A percentile compares a stretch with the other conserved stretches of the same genome.
These are phyloP conservation scores for Notoglanidium macrostoma DNA, from an alignment of 2,797 vertebrate species.

Conservation along the genomic window DNA sequence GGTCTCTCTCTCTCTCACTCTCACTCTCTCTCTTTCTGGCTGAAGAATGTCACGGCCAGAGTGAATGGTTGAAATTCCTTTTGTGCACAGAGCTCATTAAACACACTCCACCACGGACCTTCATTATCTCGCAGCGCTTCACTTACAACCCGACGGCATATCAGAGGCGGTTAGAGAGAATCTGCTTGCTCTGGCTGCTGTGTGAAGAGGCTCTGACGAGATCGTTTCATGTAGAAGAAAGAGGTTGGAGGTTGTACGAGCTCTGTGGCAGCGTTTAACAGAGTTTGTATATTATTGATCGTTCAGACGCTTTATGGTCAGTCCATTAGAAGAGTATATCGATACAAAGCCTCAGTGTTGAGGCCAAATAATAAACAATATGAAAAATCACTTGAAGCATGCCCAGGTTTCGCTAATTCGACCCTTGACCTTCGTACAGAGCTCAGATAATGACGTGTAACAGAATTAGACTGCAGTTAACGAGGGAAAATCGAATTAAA, in stretches of 20 bases:
- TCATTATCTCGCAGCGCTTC: constrained; percentile 39
- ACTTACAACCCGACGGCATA: constrained; percentile 44
- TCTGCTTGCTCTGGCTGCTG: constrained; percentile 44
- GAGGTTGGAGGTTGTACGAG: not conserved
- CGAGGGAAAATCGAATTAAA: not conserved
- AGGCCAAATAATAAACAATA: not conserved
- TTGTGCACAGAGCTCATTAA: constrained; percentile 42
- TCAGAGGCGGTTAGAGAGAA: constrained; percentile 57
- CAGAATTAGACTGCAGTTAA: constrained; percentile 5
- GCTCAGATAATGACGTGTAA: not conserved
- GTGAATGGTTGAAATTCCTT: constrained; percentile 53
- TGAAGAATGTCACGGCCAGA: constrained; percentile 44
- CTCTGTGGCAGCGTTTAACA: too few relatives aligned
- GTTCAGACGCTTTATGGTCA: not conserved
- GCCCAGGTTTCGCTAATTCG: not conserved
- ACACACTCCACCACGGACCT: constrained; percentile 23
- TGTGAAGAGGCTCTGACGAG: constrained; percentile 24
- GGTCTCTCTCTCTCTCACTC: not conserved
- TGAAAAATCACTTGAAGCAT: not conserved
- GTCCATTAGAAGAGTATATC: too few relatives aligned
- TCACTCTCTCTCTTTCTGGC: not conserved
- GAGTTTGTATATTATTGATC: not conserved
- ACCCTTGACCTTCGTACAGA: not conserved
- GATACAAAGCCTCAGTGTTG: not conserved
- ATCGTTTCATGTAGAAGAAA: constrained; percentile 30